phyloP scores from a whole-genome alignment of 2,888 invertebrate genomes.

The Hoplodrina blanda region DNA sequence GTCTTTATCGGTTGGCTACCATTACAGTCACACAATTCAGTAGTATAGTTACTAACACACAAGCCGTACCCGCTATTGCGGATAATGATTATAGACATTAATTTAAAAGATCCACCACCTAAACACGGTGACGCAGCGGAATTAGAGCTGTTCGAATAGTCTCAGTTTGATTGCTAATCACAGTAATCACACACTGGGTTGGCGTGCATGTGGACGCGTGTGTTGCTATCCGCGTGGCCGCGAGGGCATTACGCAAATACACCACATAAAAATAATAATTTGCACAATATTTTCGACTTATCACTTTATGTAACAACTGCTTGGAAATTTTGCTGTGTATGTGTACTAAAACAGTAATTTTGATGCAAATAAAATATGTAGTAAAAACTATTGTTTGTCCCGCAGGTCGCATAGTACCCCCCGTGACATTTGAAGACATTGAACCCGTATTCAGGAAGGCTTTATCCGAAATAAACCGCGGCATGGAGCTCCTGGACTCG shows the following conservation, averaged over 20 bases:
- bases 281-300: no score
- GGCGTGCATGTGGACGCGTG: not conserved
- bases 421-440: slow-evolving; percentile 95
- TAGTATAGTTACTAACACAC: no score
- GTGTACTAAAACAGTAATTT: not conserved
- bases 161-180: not conserved
- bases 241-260: no score
- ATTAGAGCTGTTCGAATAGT: not conserved
- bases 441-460: slow-evolving; percentile 96
- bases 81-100: no score
- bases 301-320: not conserved
- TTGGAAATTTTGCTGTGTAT: not conserved
- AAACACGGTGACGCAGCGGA: no score
- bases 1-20: no score
- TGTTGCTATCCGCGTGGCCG: no score
- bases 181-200: not conserved
- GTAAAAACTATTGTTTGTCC: slow-evolving; percentile 11
- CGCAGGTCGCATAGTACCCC: slow-evolving; percentile 93
- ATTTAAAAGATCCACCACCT: no score
- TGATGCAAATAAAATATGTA: no score
- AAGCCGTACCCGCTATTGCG: no score
- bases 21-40: no score
- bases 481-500: slow-evolving; percentile 91
- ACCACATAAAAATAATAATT: no score
- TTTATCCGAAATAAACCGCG: slow-evolving; percentile 93